Conservation (phyloP, 2,888 invertebrate species). For the Campoplex capitator region DNA sequence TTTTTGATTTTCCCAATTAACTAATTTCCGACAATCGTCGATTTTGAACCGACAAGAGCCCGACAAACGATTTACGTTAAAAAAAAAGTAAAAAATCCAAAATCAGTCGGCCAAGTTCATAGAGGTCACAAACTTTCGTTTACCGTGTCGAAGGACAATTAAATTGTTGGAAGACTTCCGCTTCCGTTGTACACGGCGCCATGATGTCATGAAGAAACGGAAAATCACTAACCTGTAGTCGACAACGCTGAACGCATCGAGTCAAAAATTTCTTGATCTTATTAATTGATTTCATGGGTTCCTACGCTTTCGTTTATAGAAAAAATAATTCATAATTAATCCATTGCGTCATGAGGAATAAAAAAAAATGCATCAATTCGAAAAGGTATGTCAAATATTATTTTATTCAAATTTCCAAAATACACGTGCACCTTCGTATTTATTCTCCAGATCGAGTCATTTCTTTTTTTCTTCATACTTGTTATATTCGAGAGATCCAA, state of each 20-base stretch:
- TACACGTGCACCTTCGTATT: background rate
- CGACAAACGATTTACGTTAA: too few species aligned
- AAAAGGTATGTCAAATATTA: background rate
- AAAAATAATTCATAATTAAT: background rate
- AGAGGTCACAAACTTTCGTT: too few species aligned
- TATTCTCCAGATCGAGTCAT: background rate
- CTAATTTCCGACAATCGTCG: too few species aligned
- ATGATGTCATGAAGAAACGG: too few species aligned
- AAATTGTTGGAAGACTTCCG: background rate
- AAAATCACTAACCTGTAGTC: too few species aligned
- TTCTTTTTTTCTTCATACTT: background rate
- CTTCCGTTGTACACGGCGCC: background rate
- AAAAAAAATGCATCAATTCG: background rate
- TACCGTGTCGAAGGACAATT: too few species aligned
- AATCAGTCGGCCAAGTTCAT: too few species aligned
- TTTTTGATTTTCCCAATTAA: too few species aligned
- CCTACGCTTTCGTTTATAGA: background rate
- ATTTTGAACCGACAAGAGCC: too few species aligned
- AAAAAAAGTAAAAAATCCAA: too few species aligned
- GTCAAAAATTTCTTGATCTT: background rate
- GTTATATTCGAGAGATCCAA: constrained; percentile 55
- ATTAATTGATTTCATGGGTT: background rate
- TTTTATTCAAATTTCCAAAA: background rate
- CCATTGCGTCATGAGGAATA: background rate
- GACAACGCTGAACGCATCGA: background rate